Base-by-base conservation (phyloP, 2,888 invertebrate genomes). In the Hemistola chrysoprasaria region DNA sequence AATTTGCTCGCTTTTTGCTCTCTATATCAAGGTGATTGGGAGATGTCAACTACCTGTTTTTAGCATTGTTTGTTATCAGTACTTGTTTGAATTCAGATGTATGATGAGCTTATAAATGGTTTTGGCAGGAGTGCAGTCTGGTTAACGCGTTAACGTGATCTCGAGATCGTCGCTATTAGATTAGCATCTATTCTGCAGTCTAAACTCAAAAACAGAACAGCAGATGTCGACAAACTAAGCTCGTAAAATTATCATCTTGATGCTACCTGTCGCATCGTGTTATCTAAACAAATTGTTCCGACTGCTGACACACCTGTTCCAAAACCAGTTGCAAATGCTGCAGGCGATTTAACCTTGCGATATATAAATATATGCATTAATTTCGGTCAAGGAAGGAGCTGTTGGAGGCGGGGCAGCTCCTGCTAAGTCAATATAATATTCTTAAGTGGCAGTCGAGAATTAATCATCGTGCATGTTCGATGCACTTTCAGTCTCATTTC, bases 401-500 rank as follows among this genome's bases (percentile, higher is more conserved):
- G 62, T 57, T 46, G 60, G 64, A 59, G 80, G 78, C 78, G 79
- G 78, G 71, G 71, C 76, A 52, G 56, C 34, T 16, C 16, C 16
- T 64, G 56, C 65, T 72, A 71, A 71, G 72, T 76, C 81, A 78
- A 77, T 73, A 78, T 70, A 38, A 65, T 71, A 64, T 65, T 67
- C 74, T 56, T 75, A 79, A 78, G 78, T 78, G 81, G 78, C 71
- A 71, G 71, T 67, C 71, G 73, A 62, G 66, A 78, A 78, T 79
- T 80, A 77, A 83, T 77, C 72, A 78, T 67, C 70, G 65, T 75
- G 74, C 73, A 78, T 49, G 64, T 60, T 59, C 62, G 65, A 78
- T 84, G 84, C 83, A 83, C 81, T 83, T 79, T 84, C 85, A 69
- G 75, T 85, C 78, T 84, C 77, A 59, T 65, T 78, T 67, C 59